Conservation (phyloP, 2,113 vertebrate species). For the Amazona guildingii region DNA sequence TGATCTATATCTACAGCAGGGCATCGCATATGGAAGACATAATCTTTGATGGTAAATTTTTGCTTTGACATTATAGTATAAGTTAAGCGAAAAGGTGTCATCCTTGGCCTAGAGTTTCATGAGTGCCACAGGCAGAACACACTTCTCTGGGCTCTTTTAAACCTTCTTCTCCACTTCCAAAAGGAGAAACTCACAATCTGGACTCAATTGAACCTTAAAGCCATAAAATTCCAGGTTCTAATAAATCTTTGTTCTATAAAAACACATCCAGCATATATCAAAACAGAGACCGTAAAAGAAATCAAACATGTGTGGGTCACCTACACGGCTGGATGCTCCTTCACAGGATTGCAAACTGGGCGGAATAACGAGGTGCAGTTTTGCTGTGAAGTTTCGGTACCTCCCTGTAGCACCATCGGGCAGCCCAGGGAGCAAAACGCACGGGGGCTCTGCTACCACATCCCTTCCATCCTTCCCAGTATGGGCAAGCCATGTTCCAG, state of each 20-base stretch:
- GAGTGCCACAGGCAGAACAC: not conserved
- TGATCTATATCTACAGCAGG: not conserved
- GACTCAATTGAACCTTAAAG: constrained; percentile 42
- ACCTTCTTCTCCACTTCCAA: constrained; percentile 9
- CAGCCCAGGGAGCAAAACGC: not conserved
- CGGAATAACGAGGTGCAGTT: not conserved
- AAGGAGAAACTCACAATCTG: constrained; percentile 35
- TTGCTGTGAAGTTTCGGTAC: not conserved
- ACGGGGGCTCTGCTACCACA: accelerated
- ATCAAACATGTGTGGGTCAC: constrained; percentile 47
- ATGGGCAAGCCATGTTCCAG: not conserved
- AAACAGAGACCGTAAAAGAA: constrained; percentile 51
- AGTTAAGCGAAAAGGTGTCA: constrained; percentile 45
- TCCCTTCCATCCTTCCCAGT: accelerated
- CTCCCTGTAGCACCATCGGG: not conserved
- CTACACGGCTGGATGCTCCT: not conserved
- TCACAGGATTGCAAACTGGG: not conserved
- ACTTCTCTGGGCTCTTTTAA: constrained; percentile 12
- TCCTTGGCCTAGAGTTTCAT: constrained; percentile 22
- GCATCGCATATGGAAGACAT: constrained; percentile 44
- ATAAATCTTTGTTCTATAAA: constrained; percentile 45
- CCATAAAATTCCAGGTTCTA: constrained; percentile 42
- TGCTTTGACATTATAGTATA: constrained; percentile 37
- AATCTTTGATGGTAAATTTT: constrained; percentile 27
- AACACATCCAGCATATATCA: constrained; percentile 12